Percentiles rank a stretch among this genome's conserved stretches.
Conservation (phyloP, 2,888 invertebrate species). For the Barypeithes pellucidus region DNA sequence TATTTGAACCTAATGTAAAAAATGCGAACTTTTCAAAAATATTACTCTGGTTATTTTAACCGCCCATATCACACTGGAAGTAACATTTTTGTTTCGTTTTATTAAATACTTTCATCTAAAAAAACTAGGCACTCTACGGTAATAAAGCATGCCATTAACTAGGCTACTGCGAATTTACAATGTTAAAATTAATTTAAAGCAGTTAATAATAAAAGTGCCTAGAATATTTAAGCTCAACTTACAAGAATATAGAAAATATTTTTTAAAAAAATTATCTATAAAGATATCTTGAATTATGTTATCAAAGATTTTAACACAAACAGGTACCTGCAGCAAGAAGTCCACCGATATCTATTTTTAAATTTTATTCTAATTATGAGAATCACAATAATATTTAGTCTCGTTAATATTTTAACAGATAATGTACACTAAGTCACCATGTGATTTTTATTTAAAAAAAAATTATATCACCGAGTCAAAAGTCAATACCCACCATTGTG, state of each 20-base stretch:
- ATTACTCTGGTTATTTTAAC: constrained; percentile 58
- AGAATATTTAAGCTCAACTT: constrained; percentile 47
- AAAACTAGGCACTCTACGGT: constrained; percentile 33
- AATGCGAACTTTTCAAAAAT: constrained; percentile 60
- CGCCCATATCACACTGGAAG: background rate
- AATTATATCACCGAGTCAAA: too few relatives aligned
- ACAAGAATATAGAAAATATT: background rate
- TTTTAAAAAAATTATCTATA: too few relatives aligned
- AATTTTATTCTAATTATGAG: too few relatives aligned
- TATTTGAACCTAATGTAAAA: constrained; percentile 59
- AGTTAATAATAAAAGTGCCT: constrained; percentile 27
- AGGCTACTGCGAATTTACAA: constrained; percentile 37
- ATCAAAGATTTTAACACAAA: too few relatives aligned
- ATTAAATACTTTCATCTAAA: constrained; percentile 21
- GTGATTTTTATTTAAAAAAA: too few relatives aligned
- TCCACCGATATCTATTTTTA: too few relatives aligned
- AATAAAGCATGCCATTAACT: constrained; percentile 45
- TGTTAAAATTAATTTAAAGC: constrained; percentile 26
- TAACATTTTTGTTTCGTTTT: constrained; percentile 26
- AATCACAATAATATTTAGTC: too few relatives aligned
- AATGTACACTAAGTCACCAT: too few relatives aligned
- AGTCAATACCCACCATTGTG: too few relatives aligned
- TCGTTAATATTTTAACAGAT: too few relatives aligned
- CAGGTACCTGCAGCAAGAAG: too few relatives aligned
- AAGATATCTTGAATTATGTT: too few relatives aligned